These are phyloP conservation scores for Parus major DNA, from an alignment of 2,113 vertebrate species.

Conservation along the genomic window DNA sequence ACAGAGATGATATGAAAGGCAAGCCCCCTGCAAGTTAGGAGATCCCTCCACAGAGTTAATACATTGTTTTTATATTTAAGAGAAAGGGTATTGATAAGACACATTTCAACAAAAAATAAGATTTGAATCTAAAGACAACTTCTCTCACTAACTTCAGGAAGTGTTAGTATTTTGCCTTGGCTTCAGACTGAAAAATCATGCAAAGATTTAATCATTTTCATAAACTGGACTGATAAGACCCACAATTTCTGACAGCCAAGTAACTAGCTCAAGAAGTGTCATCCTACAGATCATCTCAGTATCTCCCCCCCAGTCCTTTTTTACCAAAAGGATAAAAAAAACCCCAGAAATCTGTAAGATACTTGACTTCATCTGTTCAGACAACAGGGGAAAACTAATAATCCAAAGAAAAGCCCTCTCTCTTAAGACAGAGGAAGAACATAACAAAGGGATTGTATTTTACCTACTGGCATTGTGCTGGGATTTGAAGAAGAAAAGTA, in stretches of 20 bases:
- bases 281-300: background rate
- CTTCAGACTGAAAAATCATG: background rate
- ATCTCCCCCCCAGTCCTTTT: background rate
- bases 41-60: background rate
- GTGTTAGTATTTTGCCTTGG: background rate
- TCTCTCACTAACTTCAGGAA: background rate
- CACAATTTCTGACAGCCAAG: background rate
- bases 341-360: background rate
- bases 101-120: background rate
- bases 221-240: background rate
- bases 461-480: background rate
- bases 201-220: background rate
- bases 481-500: background rate
- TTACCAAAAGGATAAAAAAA: background rate
- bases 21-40: background rate
- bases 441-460: background rate
- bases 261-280: background rate
- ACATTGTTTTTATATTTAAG: background rate
- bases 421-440: background rate
- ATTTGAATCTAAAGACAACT: background rate
- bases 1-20: background rate
- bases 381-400: background rate
- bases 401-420: background rate
- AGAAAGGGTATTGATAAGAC: background rate
- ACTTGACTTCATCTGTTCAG: background rate